Conservation (phyloP, 2,888 invertebrate species). For the Octodonta nipae region DNA sequence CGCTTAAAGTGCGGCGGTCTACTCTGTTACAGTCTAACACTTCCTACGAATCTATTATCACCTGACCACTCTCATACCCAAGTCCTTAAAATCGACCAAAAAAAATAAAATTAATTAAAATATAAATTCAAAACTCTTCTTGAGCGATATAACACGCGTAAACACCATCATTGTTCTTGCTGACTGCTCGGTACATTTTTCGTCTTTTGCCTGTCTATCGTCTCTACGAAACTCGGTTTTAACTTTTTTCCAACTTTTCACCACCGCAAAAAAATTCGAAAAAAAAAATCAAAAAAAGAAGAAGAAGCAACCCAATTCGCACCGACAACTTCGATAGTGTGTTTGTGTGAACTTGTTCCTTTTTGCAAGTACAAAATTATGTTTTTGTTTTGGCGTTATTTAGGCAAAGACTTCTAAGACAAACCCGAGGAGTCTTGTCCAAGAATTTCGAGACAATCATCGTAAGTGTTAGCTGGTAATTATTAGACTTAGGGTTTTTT, state of each 20-base stretch:
- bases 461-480: conserved; percentile 18
- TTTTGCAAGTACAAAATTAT: conserved; percentile 28
- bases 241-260: conserved; percentile 4
- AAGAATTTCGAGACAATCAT: conserved; percentile 37
- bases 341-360: conserved; percentile 22
- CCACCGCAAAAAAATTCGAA: conserved; percentile 4
- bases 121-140: no score
- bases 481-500: conserved; percentile 10
- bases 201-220: conserved; percentile 8
- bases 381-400: conserved; percentile 29
- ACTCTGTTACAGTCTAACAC: conserved; percentile 27
- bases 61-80: background rate
- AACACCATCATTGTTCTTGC: no score
- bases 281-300: conserved; percentile 1
- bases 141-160: no score
- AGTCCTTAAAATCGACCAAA: background rate
- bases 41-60: conserved; percentile 28
- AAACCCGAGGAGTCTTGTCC: conserved; percentile 32
- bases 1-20: conserved; percentile 47
- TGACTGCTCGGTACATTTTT: no score
- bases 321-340: conserved; percentile 6
- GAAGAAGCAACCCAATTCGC: conserved; percentile 6
- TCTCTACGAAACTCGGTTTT: conserved; percentile 5
- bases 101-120: no score
- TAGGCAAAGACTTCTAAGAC: conserved; percentile 25